phyloP scores from a whole-genome alignment of 2,797 vertebrate genomes.

The Syngnathus acus region DNA sequence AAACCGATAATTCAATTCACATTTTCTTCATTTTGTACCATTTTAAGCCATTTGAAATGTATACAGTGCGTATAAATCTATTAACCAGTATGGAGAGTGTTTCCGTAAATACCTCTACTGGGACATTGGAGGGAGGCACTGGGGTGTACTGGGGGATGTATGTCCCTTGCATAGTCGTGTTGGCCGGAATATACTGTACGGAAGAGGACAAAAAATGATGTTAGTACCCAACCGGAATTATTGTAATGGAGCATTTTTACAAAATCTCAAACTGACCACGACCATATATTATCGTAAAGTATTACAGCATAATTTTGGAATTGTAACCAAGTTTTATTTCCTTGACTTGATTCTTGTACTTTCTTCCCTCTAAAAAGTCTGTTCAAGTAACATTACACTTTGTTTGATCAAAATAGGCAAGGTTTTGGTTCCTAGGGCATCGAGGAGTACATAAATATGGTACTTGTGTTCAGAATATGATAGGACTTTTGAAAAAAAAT shows the following conservation, averaged over 20 bases:
- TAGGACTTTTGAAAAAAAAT: background rate
- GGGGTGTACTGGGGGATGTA: slow-evolving; percentile 85
- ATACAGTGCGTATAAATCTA: background rate
- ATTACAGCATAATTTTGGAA: too few relatives aligned
- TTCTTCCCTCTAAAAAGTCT: background rate
- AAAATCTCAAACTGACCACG: background rate
- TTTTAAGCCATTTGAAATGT: background rate
- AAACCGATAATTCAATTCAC: background rate
- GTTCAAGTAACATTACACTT: background rate
- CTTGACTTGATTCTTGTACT: too few relatives aligned
- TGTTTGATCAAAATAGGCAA: background rate
- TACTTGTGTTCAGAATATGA: background rate
- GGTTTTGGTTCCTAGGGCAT: background rate
- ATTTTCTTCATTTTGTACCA: background rate
- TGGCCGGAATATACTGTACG: slow-evolving; percentile 79
- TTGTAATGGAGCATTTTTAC: background rate
- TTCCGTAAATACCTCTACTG: slow-evolving; percentile 74
- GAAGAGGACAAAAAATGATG: slow-evolving; percentile 6
- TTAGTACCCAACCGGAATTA: background rate
- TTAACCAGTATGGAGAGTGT: background rate
- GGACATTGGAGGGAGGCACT: slow-evolving; percentile 80
- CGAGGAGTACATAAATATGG: background rate
- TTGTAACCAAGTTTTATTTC: too few relatives aligned
- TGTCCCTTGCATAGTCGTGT: slow-evolving; percentile 83
- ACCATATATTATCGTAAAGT: background rate